Evolutionary conservation across 2,797 vertebrate genomes (phyloP).

Genomic region (Euthynnus affinis): DNA sequence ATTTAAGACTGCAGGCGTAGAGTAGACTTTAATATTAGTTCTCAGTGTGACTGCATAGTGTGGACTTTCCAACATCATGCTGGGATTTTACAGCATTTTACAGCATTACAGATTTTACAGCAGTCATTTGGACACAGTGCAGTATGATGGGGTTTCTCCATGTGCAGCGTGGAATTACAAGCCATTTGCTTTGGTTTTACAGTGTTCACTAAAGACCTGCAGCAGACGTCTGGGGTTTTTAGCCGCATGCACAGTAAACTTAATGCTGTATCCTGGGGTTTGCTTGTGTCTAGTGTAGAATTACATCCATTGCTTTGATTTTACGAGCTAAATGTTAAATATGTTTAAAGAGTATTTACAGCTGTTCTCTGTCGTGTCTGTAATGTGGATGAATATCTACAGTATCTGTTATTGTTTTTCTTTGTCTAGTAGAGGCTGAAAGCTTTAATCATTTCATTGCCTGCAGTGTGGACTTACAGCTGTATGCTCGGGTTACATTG

Average conservation of each 20-base stretch:
- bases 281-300: background rate
- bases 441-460: conserved; percentile 3
- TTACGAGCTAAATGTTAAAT: background rate
- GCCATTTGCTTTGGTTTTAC: conserved; percentile 15
- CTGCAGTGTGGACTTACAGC: conserved; percentile 70
- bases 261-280: background rate
- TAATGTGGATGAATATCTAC: conserved; percentile 39
- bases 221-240: background rate
- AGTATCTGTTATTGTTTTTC: conserved; percentile 2
- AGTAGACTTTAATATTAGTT: background rate
- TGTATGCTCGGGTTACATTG: conserved; percentile 68
- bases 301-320: conserved; percentile 18
- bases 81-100: conserved; percentile 17
- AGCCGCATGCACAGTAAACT: background rate
- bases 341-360: conserved; percentile 23
- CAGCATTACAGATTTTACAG: background rate
- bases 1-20: background rate
- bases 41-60: background rate
- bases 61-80: background rate
- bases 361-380: conserved; percentile 28
- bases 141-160: background rate
- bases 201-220: background rate
- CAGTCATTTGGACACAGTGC: background rate
- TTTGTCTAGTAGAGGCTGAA: conserved; percentile 7
- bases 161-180: background rate